A percentile compares a stretch with the other conserved stretches of the same genome.
Evolutionary conservation across 2,113 vertebrate genomes (phyloP).

Genomic region (Hippocampus zosterae): DNA sequence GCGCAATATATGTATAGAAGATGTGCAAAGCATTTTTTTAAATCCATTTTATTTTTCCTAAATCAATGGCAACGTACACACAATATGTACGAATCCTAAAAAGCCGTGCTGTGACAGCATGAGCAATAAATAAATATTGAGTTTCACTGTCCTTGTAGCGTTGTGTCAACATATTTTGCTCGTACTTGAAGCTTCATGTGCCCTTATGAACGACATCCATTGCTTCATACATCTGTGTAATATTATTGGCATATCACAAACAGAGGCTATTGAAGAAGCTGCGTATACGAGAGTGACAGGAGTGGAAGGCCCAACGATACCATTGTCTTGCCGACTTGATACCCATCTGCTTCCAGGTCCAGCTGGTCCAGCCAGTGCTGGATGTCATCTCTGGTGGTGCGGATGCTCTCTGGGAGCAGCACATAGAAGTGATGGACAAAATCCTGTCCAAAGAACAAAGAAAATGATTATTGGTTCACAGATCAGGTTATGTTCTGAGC

Average conservation of each 20-base stretch:
- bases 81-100: neutral
- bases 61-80: neutral
- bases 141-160: no score
- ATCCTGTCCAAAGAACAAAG: slow-evolving; percentile 71
- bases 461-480: neutral
- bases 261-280: neutral
- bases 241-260: neutral
- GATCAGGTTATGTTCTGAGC: neutral
- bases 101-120: neutral
- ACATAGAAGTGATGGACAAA: slow-evolving; percentile 89
- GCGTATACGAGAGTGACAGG: neutral
- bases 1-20: no score
- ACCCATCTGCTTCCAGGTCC: slow-evolving; percentile 78
- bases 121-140: neutral
- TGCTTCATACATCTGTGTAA: neutral
- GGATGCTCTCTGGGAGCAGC: slow-evolving; percentile 80
- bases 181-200: neutral
- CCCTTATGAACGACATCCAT: neutral
- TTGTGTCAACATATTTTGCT: neutral
- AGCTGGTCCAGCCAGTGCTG: slow-evolving; percentile 80
- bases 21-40: neutral
- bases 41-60: neutral
- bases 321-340: slow-evolving; percentile 94
- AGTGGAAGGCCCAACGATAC: slow-evolving; percentile 59
- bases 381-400: slow-evolving; percentile 79